Evolutionary conservation across 2,888 invertebrate genomes (phyloP), one percentile per base, ranked within the genome.

Genomic region (Diadegma fenestrale): DNA sequence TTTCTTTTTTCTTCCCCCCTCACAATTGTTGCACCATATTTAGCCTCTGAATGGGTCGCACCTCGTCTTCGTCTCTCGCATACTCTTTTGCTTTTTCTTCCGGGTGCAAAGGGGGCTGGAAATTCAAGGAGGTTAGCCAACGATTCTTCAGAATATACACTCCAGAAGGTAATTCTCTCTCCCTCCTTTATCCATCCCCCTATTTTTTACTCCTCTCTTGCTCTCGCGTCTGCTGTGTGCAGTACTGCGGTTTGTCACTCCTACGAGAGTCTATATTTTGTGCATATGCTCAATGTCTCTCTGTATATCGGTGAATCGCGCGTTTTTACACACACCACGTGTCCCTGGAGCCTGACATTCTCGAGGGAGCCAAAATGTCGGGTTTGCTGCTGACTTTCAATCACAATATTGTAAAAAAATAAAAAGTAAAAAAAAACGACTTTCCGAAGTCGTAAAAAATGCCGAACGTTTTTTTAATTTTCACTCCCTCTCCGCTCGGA

Each of bases 381-480:
- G 86, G 73, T n/a, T 58, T 90, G 89, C 90, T 91, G 92, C 89
- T 54, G 19, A 54, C 10, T 90, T 91, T 90, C 88, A 87, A 88
- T 91, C 91, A 90, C 90, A 87, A 89, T 86, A 91, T 91, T 91
- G 90, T 91, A 81, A 51, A 61, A 73, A 43, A 89, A 90, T 69
- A 71, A 61, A 17, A 61, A 30, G 5, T 48, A 30, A 17, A 10
- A 30, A 26, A 4, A 30, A 30, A 10, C 12, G n/a, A 19, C 86
- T 88, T 89, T 89, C 72, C 87, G 90, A 89, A 91, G 91, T 91
- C 84, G 89, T 90, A 89, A 90, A 91, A 90, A 91, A 89, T 89
- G 88, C 85, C 86, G 82, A 80, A 86, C 80, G n/a, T n/a, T n/a
- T 79, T 63, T 30, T 61, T 64, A n/a, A 4, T 26, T 68, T 17